Conservation (phyloP, 2,888 invertebrate genomes). For the Drosophila maculinotata region DNA sequence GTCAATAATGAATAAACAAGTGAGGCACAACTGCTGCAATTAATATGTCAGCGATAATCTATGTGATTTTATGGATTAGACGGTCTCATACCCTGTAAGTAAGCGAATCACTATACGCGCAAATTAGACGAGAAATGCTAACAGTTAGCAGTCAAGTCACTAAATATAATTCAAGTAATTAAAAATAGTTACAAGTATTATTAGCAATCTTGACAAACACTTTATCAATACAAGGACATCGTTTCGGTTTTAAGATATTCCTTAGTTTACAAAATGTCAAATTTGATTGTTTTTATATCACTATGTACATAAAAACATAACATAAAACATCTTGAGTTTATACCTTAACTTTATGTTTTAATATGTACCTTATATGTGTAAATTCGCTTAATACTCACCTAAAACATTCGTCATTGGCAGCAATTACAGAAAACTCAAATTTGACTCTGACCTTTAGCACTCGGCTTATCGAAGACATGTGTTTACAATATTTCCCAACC, state of each 20-base stretch:
- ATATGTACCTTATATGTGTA: too few relatives aligned
- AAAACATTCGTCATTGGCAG: neutral
- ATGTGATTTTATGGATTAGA: neutral
- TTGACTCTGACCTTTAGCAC: neutral
- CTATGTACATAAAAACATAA: too few relatives aligned
- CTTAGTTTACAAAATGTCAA: too few relatives aligned
- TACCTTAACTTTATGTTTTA: neutral
- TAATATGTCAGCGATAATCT: conserved; percentile 25
- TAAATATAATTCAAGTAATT: too few relatives aligned
- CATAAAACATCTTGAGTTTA: too few relatives aligned
- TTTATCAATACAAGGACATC: too few relatives aligned
- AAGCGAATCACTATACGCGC: neutral
- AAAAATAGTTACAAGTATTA: too few relatives aligned
- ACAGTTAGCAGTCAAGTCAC: too few relatives aligned
- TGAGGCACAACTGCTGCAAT: conserved; percentile 49
- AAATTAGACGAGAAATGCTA: too few relatives aligned
- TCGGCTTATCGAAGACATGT: neutral
- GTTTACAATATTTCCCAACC: conserved; percentile 6
- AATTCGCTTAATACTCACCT: neutral
- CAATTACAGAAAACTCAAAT: neutral
- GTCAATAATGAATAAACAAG: conserved; percentile 62
- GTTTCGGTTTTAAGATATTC: too few relatives aligned
- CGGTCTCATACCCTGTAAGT: conserved; percentile 37
- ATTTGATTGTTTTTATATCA: too few relatives aligned
- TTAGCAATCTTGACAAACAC: too few relatives aligned